Base-by-base conservation (phyloP, 2,797 vertebrate genomes). In the Mastacembelus armatus region DNA sequence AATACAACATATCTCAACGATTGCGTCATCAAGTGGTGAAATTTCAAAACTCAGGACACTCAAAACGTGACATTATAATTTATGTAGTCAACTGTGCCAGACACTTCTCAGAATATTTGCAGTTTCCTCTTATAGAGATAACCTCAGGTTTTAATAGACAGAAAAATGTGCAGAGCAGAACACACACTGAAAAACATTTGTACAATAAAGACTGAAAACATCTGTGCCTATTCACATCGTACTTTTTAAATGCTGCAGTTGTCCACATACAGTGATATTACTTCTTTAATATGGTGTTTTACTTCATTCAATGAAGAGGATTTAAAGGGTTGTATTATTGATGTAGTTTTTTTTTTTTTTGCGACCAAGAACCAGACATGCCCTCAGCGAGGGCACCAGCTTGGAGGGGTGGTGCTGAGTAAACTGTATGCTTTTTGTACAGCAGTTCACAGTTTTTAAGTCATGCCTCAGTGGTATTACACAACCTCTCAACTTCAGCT, bases 301-400 rank as follows among this genome's bases (percentile, higher is more conserved):
- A 40, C 68, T 74, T 77, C 16, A 39, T 72, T 72, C 22, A 59
- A 26, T 19, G 52, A 51, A 71, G 58, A 57, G 21, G 55, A 29
- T 66, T 70, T 78, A 22, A 42, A 3, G 10, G 33, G 24, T 35
- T 72, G 24, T 79, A 72, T 80, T 77, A 88, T 81, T 81, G 49
- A 87, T 79, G 65, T n/a, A 48, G 55, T 68, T 66, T 66, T 70
- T 48, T 80, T 64, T 83, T 66, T 66, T 70, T 48, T 80, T 64
- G 83, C 71, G 71, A 71, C 44, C 61, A 35, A 55, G 48, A 73
- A 51, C 42, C 43, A 60, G 43, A 79, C 78, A 70, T 55, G 75
- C 19, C 58, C 74, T 79, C 49, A 60, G 55, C 60, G 66, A 68
- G 70, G 73, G 47, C 66, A 66, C 71, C 55, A 18, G 39, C 49